Conservation (phyloP, 2,113 vertebrate genomes). For the Dolichotis patagonum region DNA sequence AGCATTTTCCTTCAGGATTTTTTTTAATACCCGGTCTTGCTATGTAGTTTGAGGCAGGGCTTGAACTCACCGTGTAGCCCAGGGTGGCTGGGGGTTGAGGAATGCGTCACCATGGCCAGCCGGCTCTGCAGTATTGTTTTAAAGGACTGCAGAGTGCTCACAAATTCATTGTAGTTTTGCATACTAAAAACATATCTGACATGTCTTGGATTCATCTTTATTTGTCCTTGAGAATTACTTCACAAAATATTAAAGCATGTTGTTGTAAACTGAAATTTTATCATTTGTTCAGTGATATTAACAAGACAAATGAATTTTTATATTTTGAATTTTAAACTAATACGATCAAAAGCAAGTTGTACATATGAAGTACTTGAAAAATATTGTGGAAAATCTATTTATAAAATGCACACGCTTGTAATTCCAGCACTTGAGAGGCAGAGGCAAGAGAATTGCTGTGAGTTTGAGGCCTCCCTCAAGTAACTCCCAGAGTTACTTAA, state of each 20-base stretch:
- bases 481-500: not conserved
- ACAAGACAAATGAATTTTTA: not conserved
- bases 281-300: conserved; percentile 4
- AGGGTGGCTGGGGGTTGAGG: not conserved
- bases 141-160: not conserved
- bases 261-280: not conserved
- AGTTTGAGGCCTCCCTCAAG: not conserved
- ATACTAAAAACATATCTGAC: not conserved
- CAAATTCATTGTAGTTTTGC: not conserved
- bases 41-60: not conserved
- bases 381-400: not conserved
- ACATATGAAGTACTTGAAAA: not conserved
- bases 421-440: not conserved
- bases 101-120: rapidly evolving
- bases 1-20: not conserved
- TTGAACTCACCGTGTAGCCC: not conserved
- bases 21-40: not conserved
- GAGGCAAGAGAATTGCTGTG: not conserved
- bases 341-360: not conserved
- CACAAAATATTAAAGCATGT: not conserved
- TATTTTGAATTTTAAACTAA: not conserved
- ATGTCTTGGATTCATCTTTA: not conserved
- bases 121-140: not conserved
- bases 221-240: not conserved
- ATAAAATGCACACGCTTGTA: not conserved